phyloP scores from a whole-genome alignment of 2,797 vertebrate species.

The Pteropus rufus region DNA sequence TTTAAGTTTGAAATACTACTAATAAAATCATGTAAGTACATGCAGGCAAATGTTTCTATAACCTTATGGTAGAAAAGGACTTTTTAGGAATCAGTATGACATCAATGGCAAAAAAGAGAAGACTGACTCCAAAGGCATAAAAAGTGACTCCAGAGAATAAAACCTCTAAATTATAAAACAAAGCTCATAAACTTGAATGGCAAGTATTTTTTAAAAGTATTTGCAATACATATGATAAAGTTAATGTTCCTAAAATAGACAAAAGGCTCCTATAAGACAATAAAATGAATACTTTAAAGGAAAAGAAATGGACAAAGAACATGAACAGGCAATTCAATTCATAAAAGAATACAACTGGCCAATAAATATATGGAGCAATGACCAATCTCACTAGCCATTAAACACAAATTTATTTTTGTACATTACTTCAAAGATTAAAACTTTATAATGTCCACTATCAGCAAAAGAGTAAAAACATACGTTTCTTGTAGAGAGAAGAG shows the following conservation, averaged over 20 bases:
- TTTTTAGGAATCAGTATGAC: background rate
- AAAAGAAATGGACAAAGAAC: background rate
- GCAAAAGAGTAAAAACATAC: background rate
- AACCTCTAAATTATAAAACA: background rate
- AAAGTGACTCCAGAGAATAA: background rate
- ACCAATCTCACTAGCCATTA: background rate
- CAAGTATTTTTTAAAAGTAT: background rate
- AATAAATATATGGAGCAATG: background rate
- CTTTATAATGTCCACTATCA: background rate
- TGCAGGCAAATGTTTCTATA: background rate
- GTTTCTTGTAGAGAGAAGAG: background rate
- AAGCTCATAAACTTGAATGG: background rate
- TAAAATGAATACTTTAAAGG: background rate
- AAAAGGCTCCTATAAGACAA: background rate
- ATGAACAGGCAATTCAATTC: background rate
- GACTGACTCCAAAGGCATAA: background rate
- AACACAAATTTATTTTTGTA: background rate
- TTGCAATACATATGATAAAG: background rate
- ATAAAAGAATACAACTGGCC: background rate
- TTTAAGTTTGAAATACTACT: background rate
- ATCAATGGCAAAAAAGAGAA: background rate
- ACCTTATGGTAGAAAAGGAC: background rate
- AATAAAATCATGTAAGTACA: background rate
- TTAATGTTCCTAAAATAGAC: background rate
- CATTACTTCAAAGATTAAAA: background rate